phyloP scores from a whole-genome alignment of 2,888 invertebrate genomes.

The Laspeyria flexula region DNA sequence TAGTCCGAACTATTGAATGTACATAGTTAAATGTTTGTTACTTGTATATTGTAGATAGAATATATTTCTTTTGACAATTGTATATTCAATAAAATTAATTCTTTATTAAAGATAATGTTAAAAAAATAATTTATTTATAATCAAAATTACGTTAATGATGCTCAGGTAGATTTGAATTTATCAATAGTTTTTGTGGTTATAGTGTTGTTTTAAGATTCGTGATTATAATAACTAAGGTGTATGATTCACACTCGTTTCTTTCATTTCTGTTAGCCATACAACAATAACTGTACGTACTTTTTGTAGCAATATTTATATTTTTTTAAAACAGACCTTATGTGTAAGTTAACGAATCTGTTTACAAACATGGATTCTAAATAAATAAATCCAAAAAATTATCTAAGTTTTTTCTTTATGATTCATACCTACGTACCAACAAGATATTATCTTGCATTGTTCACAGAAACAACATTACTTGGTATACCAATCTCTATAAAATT shows the following conservation, averaged over 20 bases:
- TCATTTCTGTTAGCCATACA: conserved; percentile 69
- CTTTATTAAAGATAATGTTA: conserved; percentile 75
- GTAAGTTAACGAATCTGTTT: conserved; percentile 83
- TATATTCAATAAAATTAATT: conserved; percentile 76
- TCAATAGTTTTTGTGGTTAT: conserved; percentile 58
- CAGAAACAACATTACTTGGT: too few relatives aligned
- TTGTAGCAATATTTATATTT: conserved; percentile 83
- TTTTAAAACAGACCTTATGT: conserved; percentile 79
- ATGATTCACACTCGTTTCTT: conserved; percentile 56
- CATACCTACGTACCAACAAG: neutral
- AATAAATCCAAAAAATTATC: conserved; percentile 74
- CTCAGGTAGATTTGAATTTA: conserved; percentile 70
- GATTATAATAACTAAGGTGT: conserved; percentile 70
- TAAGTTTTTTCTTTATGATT: conserved; percentile 25
- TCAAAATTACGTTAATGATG: conserved; percentile 68
- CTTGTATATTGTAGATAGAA: conserved; percentile 86
- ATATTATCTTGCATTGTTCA: too few relatives aligned
- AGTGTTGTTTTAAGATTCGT: conserved; percentile 62
- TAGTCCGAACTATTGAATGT: conserved; percentile 84
- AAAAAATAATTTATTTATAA: conserved; percentile 76
- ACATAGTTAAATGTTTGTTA: conserved; percentile 86
- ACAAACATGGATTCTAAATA: conserved; percentile 84
- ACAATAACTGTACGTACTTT: conserved; percentile 70
- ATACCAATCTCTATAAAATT: too few relatives aligned
- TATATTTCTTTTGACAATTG: conserved; percentile 82